Evolutionary conservation across 2,888 invertebrate genomes (phyloP), one percentile per base, ranked within the genome.

Genomic region (Globia sparganii): DNA sequence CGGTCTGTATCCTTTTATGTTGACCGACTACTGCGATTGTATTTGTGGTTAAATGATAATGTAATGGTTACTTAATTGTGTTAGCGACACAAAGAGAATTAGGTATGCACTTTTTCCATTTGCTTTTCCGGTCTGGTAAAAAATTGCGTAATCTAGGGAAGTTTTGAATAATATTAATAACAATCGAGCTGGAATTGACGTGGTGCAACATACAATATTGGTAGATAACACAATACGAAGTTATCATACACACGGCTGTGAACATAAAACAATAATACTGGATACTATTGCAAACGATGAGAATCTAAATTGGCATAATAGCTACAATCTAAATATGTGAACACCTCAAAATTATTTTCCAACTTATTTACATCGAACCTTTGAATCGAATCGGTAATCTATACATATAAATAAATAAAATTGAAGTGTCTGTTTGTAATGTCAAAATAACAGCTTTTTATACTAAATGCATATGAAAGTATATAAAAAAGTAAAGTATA

Each of bases 1-100:
- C 65, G 15, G 61, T 65, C 56, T 56, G 28, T 77, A 71, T 78
- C 81, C 72, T 81, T 84, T 84, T 80, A 72, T 66, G 31, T 74
- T 70, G 58, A 77, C 67, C 11, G 73, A 64, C 70, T 40, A 69
- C 69, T 58, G 21, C 37, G 25, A 56, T 69, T 78, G 69, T 59
- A 72, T 70, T 67, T 59, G n/a, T 46, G 69, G 49, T 64, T 66
- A 40, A 73, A 70, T 76, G 37, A 58, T 66, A 59, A 28, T 46
- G 4, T 65, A 77, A 56, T 49, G 34, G 43, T 43, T 11, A 15
- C 21, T 34, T 80, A n/a, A 71, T 28, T 11, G 25, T 68, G 40
- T 78, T n/a, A 40, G 28, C 4, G 3, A 31, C 5, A 37, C 11
- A 37, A 76, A n/a, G 21, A n/a, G 8, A 40, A 72, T 72, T 28